Evolutionary conservation across 2,113 vertebrate genomes (phyloP).

Genomic region (Prunella fulvescens): DNA sequence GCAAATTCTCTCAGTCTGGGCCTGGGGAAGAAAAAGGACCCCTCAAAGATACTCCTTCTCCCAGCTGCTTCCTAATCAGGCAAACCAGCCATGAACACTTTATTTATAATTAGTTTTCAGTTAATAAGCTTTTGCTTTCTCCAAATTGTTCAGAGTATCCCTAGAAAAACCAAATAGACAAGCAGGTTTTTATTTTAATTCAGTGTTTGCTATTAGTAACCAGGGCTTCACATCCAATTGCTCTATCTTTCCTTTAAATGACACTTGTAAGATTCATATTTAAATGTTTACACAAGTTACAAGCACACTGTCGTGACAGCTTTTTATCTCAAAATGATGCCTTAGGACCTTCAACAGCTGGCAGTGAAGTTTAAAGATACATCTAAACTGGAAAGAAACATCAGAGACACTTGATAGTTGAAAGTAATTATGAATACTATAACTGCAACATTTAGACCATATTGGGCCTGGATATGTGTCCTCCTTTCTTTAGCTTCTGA

Average conservation of each 20-base stretch:
- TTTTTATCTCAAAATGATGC: not conserved
- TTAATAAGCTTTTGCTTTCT: not conserved
- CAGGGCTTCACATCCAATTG: not conserved
- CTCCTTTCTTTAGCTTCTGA: not conserved
- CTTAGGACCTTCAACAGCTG: not conserved
- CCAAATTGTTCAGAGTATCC: not conserved
- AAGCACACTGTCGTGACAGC: not conserved
- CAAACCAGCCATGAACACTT: not conserved
- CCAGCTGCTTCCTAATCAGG: not conserved
- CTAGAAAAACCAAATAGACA: not conserved
- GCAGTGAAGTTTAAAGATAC: not conserved
- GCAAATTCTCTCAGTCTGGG: not conserved
- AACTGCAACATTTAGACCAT: not conserved
- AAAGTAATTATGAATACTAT: not conserved
- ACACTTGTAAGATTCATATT: not conserved
- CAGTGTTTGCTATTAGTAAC: not conserved
- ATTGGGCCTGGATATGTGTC: not conserved
- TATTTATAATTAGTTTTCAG: not conserved
- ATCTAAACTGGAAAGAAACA: not conserved
- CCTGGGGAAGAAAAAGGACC: not conserved
- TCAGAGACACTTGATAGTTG: not conserved
- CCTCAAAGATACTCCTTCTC: not conserved
- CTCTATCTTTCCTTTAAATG: not conserved
- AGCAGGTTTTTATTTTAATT: not conserved
- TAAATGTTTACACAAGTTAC: not conserved